These are phyloP conservation scores for Furnarius figulus DNA, from an alignment of 2,113 vertebrate genomes.

Conservation along the genomic window DNA sequence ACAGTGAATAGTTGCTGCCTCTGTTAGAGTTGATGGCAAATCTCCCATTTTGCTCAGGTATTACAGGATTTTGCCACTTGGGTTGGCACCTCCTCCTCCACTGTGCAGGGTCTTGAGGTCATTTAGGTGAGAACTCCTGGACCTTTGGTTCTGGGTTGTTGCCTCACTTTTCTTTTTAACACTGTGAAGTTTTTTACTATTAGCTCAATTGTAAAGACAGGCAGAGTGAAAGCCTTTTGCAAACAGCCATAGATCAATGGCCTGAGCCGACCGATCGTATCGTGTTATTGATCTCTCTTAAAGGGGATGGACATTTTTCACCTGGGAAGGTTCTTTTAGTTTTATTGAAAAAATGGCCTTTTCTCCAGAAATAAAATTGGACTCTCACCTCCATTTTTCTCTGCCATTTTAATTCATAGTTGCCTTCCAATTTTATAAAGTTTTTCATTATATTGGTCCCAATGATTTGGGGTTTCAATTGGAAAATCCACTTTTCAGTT, in stretches of 20 bases:
- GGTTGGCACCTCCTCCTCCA: neutral
- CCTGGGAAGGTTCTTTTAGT: neutral
- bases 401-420: neutral
- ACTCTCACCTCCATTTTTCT: neutral
- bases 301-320: conserved; percentile 12
- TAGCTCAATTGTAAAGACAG: neutral
- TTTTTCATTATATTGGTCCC: neutral
- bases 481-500: neutral
- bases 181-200: neutral
- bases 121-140: neutral
- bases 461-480: neutral
- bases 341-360: neutral
- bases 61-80: neutral
- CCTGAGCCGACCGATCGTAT: neutral
- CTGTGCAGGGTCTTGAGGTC: accelerated
- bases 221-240: neutral
- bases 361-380: neutral
- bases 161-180: neutral
- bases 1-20: neutral
- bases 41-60: neutral
- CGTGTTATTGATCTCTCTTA: conserved; percentile 19
- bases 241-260: conserved; percentile 39
- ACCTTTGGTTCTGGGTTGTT: neutral
- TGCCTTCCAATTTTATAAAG: neutral
- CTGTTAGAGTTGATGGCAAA: neutral